Evolutionary conservation across 1,140 invertebrate genomes (phyloP), one percentile per base, ranked within the genome.

Genomic region (Hypothenemus hampei): DNA sequence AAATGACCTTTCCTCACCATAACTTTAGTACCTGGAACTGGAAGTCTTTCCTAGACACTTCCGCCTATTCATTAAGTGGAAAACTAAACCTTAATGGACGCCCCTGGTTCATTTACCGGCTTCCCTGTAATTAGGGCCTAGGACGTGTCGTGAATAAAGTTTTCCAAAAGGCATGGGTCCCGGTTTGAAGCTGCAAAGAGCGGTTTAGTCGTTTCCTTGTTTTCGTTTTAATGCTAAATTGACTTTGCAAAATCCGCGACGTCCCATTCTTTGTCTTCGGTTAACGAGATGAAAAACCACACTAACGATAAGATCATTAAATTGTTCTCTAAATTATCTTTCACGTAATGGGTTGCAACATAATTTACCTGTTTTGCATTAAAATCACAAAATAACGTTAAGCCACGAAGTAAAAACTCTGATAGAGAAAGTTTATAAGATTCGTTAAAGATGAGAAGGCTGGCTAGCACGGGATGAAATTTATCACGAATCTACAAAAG

Each of bases 81-180:
- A n/a, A n/a, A n/a, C 29, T 24, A 29, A 26, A 35, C 31, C 35
- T 19, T 24, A 36, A 37, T 23, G 48, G 37, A 51, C 48, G 48
- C 21, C 37, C 24, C 36, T 51, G 48, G 29, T 49, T 39, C 16
- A 51, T 39, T 31, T 41, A 51, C 10, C 16, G 22, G 37, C 24
- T 51, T 40, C 37, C 20, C 19, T 31, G 40, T 53, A 53, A 53
- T 53, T 53, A 53, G 50, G 39, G 16, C 26, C 21, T 6, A 26
- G 36, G 22, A 45, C 50, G 50, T 31, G 50, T 36, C 6, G 40
- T 53, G 50, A 53, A 53, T 53, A 53, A 47, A 43, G 40, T 35
- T 53, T 53, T 44, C 33, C 26, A 40, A 23, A 29, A 44, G 41
- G 29, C 50, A 33, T 53, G 40, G 49, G 49, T n/a, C n/a, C 18